Conservation (phyloP, 2,888 invertebrate genomes). For the Apocheima hispidaria region DNA sequence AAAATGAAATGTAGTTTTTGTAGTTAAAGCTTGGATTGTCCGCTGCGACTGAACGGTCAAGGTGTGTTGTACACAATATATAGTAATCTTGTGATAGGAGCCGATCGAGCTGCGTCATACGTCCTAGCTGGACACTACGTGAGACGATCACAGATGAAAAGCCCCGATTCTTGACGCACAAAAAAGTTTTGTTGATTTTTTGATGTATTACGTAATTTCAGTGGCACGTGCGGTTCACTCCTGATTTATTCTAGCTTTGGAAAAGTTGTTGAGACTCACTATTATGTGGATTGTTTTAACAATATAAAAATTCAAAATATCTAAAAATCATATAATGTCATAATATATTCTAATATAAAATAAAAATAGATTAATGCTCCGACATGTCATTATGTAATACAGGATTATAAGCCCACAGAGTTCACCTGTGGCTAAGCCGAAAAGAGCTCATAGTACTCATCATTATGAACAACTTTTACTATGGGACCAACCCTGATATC, state of each 20-base stretch:
- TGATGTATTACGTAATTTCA: neutral
- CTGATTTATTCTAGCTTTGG: neutral
- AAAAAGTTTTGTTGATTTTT: slow-evolving; percentile 7
- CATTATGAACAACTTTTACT: too few relatives aligned
- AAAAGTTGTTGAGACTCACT: neutral
- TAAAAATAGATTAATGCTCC: too few relatives aligned
- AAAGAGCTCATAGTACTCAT: too few relatives aligned
- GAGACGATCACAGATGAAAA: slow-evolving; percentile 9
- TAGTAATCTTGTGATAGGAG: slow-evolving; percentile 35
- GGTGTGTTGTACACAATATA: slow-evolving; percentile 43
- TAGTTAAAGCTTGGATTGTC: slow-evolving; percentile 2
- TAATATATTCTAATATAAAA: too few relatives aligned
- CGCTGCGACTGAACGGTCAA: slow-evolving; percentile 26
- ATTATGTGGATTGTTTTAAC: too few relatives aligned
- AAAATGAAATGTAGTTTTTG: neutral
- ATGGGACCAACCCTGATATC: too few relatives aligned
- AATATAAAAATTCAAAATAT: too few relatives aligned
- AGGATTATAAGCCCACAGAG: too few relatives aligned
- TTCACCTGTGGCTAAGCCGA: too few relatives aligned
- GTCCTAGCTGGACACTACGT: slow-evolving; percentile 6
- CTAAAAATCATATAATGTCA: too few relatives aligned
- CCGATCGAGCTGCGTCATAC: slow-evolving; percentile 32
- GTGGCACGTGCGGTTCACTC: neutral
- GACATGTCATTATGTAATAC: too few relatives aligned
- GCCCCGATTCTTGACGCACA: neutral